Percentiles rank a stretch among this genome's conserved stretches.
Conservation (phyloP, 2,888 invertebrate species). For the Crossocerus cetratus region DNA sequence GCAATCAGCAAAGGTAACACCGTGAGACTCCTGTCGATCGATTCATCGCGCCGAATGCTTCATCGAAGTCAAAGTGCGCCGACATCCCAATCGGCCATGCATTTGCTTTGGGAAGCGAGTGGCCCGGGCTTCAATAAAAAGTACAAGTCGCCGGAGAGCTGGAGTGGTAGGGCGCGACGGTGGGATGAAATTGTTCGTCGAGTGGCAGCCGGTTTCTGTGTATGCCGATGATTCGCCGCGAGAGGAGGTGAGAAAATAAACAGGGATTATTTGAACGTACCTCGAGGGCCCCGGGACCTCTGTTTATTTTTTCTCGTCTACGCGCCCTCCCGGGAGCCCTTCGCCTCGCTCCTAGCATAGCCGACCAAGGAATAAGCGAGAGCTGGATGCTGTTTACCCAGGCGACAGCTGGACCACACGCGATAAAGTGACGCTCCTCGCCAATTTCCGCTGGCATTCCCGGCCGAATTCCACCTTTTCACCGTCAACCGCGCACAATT, state of each 20-base stretch:
- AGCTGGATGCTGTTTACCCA: conserved; percentile 44
- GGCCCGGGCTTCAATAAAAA: neutral
- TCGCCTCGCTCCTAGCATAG: conserved; percentile 24
- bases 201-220: neutral
- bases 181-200: neutral
- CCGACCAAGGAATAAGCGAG: conserved; percentile 35
- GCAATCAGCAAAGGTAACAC: neutral
- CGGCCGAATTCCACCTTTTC: neutral
- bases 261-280: conserved; percentile 39
- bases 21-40: neutral
- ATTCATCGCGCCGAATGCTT: neutral
- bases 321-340: conserved; percentile 37
- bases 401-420: conserved; percentile 46
- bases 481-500: no score
- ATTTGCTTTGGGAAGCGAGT: neutral
- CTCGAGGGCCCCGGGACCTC: conserved; percentile 27
- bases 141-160: neutral
- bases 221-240: conserved; percentile 15
- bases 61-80: neutral
- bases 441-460: neutral
- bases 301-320: conserved; percentile 59
- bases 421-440: neutral
- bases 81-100: neutral
- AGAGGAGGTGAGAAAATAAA: conserved; percentile 69
- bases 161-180: neutral